Percentiles rank a stretch among this genome's conserved stretches.
Evolutionary conservation across 1,140 invertebrate genomes (phyloP).

Genomic region (Musca vetustissima): DNA sequence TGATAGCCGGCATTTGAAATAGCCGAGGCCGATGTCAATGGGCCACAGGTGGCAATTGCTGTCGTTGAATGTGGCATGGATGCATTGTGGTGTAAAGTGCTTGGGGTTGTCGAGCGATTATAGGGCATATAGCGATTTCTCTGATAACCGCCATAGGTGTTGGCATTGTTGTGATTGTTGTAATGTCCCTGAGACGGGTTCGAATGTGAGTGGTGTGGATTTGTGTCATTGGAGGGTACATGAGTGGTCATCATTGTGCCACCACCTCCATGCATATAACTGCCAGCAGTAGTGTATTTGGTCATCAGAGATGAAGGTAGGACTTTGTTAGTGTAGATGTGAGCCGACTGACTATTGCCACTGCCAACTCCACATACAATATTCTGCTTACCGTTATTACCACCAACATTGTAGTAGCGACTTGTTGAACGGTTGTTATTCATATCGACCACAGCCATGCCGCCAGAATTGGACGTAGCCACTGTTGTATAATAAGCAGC

Average conservation of each 20-base stretch:
- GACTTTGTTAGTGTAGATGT: conserved; percentile 13
- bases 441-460: background rate
- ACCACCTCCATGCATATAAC: conserved; percentile 11
- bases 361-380: background rate
- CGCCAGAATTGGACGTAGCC: background rate
- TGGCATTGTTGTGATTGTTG: conserved; percentile 30
- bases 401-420: conserved; percentile 3
- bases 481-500: conserved; percentile 13
- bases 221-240: background rate
- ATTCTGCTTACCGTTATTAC: background rate
- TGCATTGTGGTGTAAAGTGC: conserved; percentile 24
- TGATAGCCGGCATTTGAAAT: conserved; percentile 11
- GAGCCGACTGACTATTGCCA: background rate
- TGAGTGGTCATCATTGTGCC: conserved; percentile 8
- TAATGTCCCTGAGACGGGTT: background rate
- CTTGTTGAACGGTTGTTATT: conserved; percentile 5
- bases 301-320: conserved; percentile 4
- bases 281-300: conserved; percentile 13
- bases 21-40: background rate
- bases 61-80: conserved; percentile 19
- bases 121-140: conserved; percentile 47
- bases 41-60: background rate
- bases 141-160: conserved; percentile 36
- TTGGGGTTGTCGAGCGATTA: conserved; percentile 35
- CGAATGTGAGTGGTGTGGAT: background rate